A percentile compares a stretch with the other conserved stretches of the same genome.
Evolutionary conservation across 2,113 vertebrate species (phyloP).

Genomic region (Eretmochelys imbricata): DNA sequence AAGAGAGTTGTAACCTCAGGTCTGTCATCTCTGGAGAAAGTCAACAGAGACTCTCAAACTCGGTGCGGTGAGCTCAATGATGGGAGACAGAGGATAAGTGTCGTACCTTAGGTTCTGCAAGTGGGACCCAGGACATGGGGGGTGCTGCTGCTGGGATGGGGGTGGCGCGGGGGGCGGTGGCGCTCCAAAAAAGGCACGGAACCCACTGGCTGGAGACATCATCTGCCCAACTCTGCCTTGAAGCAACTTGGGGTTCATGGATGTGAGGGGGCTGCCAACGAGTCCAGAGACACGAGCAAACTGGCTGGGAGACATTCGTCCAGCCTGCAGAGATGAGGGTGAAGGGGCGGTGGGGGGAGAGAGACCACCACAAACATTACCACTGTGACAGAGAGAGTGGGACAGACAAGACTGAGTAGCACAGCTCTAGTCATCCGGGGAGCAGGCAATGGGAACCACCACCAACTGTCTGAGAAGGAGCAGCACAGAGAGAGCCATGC

Average conservation of each 20-base stretch:
- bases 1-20: neutral
- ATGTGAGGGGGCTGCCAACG: conserved; percentile 78
- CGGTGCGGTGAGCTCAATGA: no score
- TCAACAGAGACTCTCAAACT: neutral
- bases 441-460: neutral
- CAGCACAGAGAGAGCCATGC: rapidly evolving
- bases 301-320: conserved; percentile 81
- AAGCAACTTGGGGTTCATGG: conserved; percentile 84
- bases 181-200: conserved; percentile 90
- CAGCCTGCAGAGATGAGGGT: conserved; percentile 60
- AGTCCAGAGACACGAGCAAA: conserved; percentile 80
- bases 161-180: conserved; percentile 81
- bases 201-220: conserved; percentile 81
- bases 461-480: rapidly evolving
- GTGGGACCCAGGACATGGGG: conserved; percentile 79
- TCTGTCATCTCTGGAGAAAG: neutral
- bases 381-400: rapidly evolving
- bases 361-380: rapidly evolving
- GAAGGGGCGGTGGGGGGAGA: neutral
- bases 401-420: rapidly evolving
- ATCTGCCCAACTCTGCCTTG: conserved; percentile 83
- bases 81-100: rapidly evolving
- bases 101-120: conserved; percentile 79
- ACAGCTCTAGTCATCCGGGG: neutral
- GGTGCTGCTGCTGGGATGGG: conserved; percentile 79